Percentiles rank a stretch among this genome's conserved stretches.
Conservation (phyloP, 1,140 invertebrate genomes). For the Popillia japonica region DNA sequence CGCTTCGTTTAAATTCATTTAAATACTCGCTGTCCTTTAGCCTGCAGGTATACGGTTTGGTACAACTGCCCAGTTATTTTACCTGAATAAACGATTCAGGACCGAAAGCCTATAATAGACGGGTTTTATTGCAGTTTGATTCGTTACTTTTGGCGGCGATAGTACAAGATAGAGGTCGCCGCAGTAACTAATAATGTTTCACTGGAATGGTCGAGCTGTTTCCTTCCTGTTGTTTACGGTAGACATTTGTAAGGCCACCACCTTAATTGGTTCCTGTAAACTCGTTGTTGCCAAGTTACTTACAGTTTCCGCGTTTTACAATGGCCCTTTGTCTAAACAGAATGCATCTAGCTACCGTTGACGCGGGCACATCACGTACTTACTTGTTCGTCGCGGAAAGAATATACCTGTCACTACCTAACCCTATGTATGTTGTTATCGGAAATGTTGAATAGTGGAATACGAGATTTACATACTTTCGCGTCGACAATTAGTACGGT, state of each 20-base stretch:
- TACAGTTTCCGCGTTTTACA: constrained; percentile 18
- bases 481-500: too few species aligned
- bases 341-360: background rate
- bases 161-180: background rate
- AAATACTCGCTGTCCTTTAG: too few species aligned
- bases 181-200: constrained; percentile 1
- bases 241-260: constrained; percentile 8
- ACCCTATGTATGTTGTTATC: too few species aligned
- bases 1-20: too few species aligned
- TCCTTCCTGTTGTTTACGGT: constrained; percentile 30
- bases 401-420: background rate
- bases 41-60: too few species aligned
- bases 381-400: background rate
- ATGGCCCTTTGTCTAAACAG: background rate
- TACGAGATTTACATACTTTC: too few species aligned
- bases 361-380: background rate
- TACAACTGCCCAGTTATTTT: too few species aligned
- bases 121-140: too few species aligned
- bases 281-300: constrained; percentile 24
- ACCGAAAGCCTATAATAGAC: too few species aligned
- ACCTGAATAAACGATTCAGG: too few species aligned
- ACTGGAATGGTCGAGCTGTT: background rate
- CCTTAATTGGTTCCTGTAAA: constrained; percentile 31
- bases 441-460: too few species aligned
- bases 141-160: too few species aligned